phyloP scores from a whole-genome alignment of 2,113 vertebrate genomes.

The Ammodytes dubius region DNA sequence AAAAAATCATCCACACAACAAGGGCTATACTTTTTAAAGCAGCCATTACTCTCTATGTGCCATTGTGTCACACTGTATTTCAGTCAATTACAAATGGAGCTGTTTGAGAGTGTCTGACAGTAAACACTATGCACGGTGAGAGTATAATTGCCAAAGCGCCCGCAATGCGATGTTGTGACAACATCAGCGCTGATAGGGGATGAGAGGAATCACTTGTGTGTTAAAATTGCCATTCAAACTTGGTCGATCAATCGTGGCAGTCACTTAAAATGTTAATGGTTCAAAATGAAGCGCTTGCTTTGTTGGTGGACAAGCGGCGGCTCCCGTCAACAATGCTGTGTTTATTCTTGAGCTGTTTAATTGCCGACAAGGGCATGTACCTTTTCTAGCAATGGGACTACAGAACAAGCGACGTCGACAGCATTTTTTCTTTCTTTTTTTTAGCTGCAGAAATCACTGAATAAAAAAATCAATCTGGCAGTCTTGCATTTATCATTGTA shows the following conservation, averaged over 20 bases:
- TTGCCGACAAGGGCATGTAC: conserved; percentile 54
- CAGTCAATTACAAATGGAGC: conserved; percentile 42
- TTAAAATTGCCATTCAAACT: conserved; percentile 71
- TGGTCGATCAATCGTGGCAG: conserved; percentile 61
- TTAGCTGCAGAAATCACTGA: conserved; percentile 61
- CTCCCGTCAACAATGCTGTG: background rate
- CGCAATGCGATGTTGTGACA: conserved; percentile 59
- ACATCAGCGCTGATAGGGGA: conserved; percentile 47
- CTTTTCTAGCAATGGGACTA: conserved; percentile 4
- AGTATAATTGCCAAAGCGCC: conserved; percentile 58
- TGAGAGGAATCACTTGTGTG: conserved; percentile 64
- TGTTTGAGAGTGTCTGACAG: conserved; percentile 37
- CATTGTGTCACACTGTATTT: conserved; percentile 33
- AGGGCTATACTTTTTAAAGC: conserved; percentile 5
- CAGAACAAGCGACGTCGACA: conserved; percentile 45
- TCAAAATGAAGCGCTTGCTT: conserved; percentile 54
- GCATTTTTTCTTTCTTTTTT: conserved; percentile 61
- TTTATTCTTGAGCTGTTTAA: conserved; percentile 54
- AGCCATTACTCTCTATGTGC: background rate
- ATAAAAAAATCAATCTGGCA: conserved; percentile 68
- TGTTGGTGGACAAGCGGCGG: conserved; percentile 40
- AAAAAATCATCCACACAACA: background rate
- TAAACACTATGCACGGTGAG: conserved; percentile 37
- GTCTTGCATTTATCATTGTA: conserved; percentile 64
- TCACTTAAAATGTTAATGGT: conserved; percentile 73